Evolutionary conservation across 2,888 invertebrate species (phyloP), one percentile per base, ranked within the genome.

Genomic region (Cosmopolites sordidus): DNA sequence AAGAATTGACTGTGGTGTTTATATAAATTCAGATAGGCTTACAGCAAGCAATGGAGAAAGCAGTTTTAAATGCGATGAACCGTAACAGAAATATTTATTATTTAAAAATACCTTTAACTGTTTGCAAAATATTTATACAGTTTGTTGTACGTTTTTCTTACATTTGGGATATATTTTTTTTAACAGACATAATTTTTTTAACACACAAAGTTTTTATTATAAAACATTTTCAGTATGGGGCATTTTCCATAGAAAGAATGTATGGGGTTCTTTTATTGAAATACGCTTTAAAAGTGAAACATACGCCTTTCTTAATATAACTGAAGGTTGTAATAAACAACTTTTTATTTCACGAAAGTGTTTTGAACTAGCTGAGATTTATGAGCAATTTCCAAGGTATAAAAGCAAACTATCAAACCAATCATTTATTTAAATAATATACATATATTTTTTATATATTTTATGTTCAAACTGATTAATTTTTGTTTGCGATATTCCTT

Each of bases 1-100:
- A 12, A 33, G 47, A 42, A 42, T 48, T 48, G 42, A 48, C 41
- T 42, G 27, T n/a, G 6, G 30, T 42, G 48, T 48, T 48, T 48
- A 18, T 42, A 48, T 30, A 42, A 48, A 48, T 42, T 41, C 42
- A 40, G 14, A 48, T 42, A 18, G 42, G 33, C n/a, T 33, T 2
- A 2, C n/a, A 12, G 5, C 12, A n/a, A 33, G 11, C 8, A 5
- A 33, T 3, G 5, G 12, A 11, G 22, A 5, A n/a, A 12, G 33
- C 33, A 33, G 11, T 12, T 11, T 12, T 11, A 33, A 33, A 33
- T n/a, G 33, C 33, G 33, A 33, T 33, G 33, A 33, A 33, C 33
- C 11, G 12, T 3, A 33, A 33, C n/a, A 12, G 12, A 33, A 33
- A 33, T 12, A 33, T 33, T 33, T 33, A 12, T 33, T 33, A 11